A percentile compares a stretch with the other conserved stretches of the same genome.
Evolutionary conservation across 2,888 invertebrate genomes (phyloP).

Genomic region (Augochlorella aurata): DNA sequence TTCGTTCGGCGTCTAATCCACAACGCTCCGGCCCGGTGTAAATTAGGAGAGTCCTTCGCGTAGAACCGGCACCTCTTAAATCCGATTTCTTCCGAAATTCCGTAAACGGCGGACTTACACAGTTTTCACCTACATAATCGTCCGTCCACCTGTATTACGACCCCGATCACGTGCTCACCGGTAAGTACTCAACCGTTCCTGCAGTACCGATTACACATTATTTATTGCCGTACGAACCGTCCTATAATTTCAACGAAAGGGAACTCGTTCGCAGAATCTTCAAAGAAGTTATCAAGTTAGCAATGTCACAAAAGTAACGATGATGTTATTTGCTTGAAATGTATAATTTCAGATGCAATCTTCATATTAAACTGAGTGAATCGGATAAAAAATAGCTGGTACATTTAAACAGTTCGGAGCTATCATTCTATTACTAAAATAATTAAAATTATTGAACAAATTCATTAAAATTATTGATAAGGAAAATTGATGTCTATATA

Average conservation of each 20-base stretch:
- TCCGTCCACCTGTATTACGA: constrained; percentile 37
- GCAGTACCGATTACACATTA: constrained; percentile 48
- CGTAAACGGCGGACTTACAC: constrained; percentile 30
- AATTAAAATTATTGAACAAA: no score
- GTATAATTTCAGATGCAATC: not conserved
- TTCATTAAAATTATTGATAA: no score
- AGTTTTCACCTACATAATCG: constrained; percentile 57
- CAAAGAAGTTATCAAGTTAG: not conserved
- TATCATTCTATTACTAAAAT: no score
- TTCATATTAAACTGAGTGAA: no score
- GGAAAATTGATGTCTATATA: no score
- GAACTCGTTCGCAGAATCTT: not conserved
- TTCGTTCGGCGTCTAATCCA: not conserved
- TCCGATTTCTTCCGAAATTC: constrained; percentile 11
- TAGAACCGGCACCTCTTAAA: not conserved
- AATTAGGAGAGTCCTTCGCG: not conserved
- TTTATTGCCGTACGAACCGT: constrained; percentile 25
- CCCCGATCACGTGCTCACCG: constrained; percentile 55
- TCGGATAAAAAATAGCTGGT: no score
- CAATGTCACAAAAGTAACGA: not conserved
- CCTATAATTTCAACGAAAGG: not conserved
- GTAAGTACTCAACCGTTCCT: constrained; percentile 58
- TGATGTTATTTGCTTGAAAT: not conserved
- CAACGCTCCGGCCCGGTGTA: no score
- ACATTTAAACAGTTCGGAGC: no score